A percentile compares a stretch with the other conserved stretches of the same genome.
Evolutionary conservation across 2,888 invertebrate genomes (phyloP).

Genomic region (Drosophila leonis): DNA sequence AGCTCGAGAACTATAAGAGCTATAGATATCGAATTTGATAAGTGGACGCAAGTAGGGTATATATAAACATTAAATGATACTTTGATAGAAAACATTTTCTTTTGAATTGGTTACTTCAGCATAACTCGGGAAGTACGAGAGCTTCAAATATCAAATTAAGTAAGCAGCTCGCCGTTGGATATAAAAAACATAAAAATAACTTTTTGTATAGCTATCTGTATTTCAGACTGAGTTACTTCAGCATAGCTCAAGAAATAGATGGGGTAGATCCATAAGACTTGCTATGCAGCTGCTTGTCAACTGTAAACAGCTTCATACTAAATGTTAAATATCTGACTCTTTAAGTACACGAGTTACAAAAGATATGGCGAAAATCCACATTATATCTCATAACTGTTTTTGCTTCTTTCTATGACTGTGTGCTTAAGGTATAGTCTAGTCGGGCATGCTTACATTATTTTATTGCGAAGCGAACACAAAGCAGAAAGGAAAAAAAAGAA

Average conservation of each 20-base stretch:
- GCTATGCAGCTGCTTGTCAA: background rate
- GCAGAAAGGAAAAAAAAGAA: background rate
- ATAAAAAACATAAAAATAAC: background rate
- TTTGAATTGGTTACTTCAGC: background rate
- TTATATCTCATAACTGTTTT: background rate
- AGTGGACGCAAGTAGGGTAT: background rate
- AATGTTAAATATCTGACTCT: background rate
- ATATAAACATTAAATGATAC: background rate
- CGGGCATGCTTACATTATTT: background rate
- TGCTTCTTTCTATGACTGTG: background rate
- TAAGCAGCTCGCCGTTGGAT: background rate
- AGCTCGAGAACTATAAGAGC: background rate
- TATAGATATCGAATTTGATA: background rate
- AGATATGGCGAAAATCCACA: background rate
- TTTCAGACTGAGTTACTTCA: background rate
- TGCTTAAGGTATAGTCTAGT: background rate
- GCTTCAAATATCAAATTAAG: background rate
- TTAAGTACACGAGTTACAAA: background rate
- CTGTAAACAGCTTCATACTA: background rate
- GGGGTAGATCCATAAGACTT: background rate
- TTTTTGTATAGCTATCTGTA: background rate
- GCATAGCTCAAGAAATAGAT: background rate
- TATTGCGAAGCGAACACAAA: slow-evolving; percentile 31
- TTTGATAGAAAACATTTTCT: background rate
- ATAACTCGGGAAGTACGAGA: background rate